Base-by-base conservation (phyloP, 2,113 vertebrate species). In the Ovibos moschatus region DNA sequence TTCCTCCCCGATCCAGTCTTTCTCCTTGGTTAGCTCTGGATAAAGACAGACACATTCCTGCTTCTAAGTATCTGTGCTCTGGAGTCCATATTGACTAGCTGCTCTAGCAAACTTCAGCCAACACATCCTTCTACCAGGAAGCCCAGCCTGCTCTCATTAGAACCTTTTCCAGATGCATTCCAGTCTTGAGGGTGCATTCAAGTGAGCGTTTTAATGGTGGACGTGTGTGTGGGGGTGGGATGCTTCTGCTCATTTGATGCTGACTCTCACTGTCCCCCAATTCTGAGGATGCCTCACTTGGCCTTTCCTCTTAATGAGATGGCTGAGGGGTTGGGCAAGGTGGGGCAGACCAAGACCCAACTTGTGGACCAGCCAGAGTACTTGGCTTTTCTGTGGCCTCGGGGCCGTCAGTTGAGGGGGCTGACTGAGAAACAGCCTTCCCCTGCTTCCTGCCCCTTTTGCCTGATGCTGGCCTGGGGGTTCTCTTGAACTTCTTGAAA, bases 351-450 rank as follows among this genome's bases (percentile, higher is more conserved):
- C 30, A 11, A 12, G 51, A 13, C 53, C 23, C 14, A 82, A 14
- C 19, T 25, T 16, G 1, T 16, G 7, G 36, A 7, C 40, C 2
- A 2, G 16, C 43, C 6, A 4, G 40, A 67, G 71, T 8, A 7
- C 79, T 58, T 45, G n/a, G 27, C 47, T 57, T 2, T 25, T 11
- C 47, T 10, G 6, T 33, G 51, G 45, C 40, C 53, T 43, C 0
- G 0, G 2, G 43, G n/a, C 21, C 1, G 0, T 53, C 45, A 21
- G 27, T n/a, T 1, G 16, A 51, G 11, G n/a, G n/a, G 7, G 6
- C 62, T 60, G 14, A 7, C 36, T n/a, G 55, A 12, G 14, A 53
- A 55, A 74, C 12, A 40, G 40, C 19, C 43, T 64, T 60, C n/a
- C 6, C 12, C 40, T 25, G 4, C 74, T 47, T 51, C 57, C 91